Evolutionary conservation across 2,797 vertebrate genomes (phyloP).

Genomic region (Mustela erminea): DNA sequence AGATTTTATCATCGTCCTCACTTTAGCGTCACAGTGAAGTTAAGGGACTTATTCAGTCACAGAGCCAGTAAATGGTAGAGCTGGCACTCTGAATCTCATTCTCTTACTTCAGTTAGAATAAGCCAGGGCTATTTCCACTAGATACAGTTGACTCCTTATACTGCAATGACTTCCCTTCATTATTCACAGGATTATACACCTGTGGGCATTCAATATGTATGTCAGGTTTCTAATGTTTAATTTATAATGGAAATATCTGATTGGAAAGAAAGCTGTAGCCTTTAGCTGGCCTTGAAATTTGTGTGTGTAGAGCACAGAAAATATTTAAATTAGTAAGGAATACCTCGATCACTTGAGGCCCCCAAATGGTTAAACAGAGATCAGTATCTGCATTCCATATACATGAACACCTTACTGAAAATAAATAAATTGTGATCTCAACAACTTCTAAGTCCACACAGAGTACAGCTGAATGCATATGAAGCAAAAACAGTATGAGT

Average conservation of each 20-base stretch:
- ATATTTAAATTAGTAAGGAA: conserved; percentile 55
- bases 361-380: neutral
- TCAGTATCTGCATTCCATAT: neutral
- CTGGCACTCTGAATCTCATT: neutral
- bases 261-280: conserved; percentile 38
- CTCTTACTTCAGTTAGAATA: neutral
- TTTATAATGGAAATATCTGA: conserved; percentile 38
- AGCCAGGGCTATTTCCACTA: neutral
- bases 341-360: neutral
- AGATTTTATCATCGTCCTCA: conserved; percentile 30
- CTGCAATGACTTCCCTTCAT: neutral
- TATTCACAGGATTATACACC: neutral
- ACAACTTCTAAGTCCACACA: neutral
- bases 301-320: neutral
- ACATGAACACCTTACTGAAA: conserved; percentile 4
- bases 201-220: neutral
- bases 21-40: neutral
- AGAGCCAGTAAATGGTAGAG: neutral
- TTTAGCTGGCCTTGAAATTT: conserved; percentile 63
- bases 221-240: conserved; percentile 19
- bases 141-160: neutral
- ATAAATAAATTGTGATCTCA: conserved; percentile 55
- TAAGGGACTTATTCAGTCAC: conserved; percentile 33
- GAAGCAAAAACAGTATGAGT: conserved; percentile 18
- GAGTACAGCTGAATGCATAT: neutral